Evolutionary conservation across 2,888 invertebrate genomes (phyloP), one percentile per base, ranked within the genome.

Genomic region (Drosophila mimetica): DNA sequence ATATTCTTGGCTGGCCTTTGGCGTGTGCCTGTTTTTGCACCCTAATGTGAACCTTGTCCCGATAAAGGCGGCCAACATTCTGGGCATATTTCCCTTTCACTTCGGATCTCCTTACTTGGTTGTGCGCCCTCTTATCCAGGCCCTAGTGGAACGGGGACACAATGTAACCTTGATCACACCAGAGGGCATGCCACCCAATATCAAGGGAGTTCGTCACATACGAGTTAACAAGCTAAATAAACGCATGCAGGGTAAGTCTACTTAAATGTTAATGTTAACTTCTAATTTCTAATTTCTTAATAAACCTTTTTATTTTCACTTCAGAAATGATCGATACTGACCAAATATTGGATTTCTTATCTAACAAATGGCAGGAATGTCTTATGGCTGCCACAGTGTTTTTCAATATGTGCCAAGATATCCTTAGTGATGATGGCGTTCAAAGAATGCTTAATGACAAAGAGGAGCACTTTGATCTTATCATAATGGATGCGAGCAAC

Each of bases 51-150:
- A n/a, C n/a, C n/a, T n/a, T n/a, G n/a, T n/a, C n/a, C n/a, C n/a
- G n/a, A n/a, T n/a, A n/a, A 5, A 53, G 14, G 20, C 69, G 0
- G 47, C 47, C 5, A 28, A 42, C 14, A 53, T 69, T 14, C 32
- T 80, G 7, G 71, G 48, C 1, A 20, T 82, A 7, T 77, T 80
- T 59, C 55, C 75, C 0, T 80, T 67, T 51, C 54, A 66, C 0
- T 52, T 64, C 1, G 47, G 51, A 0, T 73, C 82, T 1, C 75
- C 78, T 13, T 86, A 85, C 47, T 79, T 88, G 28, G 61, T 89
- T 2, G 86, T 53, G 9, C 28, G 25, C 8, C 69, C 74, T 0
- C 41, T 60, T 8, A 13, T 65, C 8, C 22, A 9, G 1, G 47
- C 51, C 1, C 42, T 74, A 1, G 25, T 36, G 0, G 16, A 41